phyloP scores from a whole-genome alignment of 2,888 invertebrate genomes.

The Drosophila merina region DNA sequence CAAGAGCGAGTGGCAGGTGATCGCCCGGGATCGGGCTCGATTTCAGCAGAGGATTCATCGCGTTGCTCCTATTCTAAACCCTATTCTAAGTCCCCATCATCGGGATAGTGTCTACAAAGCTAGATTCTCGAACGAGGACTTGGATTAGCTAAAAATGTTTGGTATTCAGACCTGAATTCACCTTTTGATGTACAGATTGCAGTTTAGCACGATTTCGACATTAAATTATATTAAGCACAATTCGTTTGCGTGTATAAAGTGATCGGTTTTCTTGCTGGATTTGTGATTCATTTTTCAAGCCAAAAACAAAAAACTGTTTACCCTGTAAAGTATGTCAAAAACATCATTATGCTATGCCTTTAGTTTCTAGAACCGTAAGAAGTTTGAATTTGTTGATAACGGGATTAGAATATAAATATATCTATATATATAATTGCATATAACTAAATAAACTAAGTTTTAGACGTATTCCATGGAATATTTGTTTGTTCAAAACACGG shows the following conservation, averaged over 20 bases:
- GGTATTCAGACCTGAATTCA: constrained; percentile 45
- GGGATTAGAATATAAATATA: constrained; percentile 28
- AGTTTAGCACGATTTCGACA: constrained; percentile 31
- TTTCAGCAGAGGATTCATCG: constrained; percentile 79
- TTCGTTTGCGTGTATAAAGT: constrained; percentile 38
- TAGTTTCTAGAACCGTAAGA: constrained; percentile 21
- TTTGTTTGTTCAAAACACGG: neutral
- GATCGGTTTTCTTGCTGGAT: constrained; percentile 19
- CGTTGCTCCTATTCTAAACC: constrained; percentile 69
- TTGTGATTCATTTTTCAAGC: constrained; percentile 37
- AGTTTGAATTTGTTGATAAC: constrained; percentile 42
- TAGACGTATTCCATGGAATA: constrained; percentile 23
- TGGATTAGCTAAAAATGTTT: constrained; percentile 49
- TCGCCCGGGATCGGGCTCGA: constrained; percentile 85
- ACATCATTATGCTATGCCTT: constrained; percentile 32
- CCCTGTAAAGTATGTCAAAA: constrained; percentile 30
- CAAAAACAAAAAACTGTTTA: constrained; percentile 28
- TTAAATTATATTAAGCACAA: constrained; percentile 39
- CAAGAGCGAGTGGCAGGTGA: constrained; percentile 86
- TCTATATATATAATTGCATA: constrained; percentile 11
- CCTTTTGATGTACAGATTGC: constrained; percentile 54
- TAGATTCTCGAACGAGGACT: constrained; percentile 66
- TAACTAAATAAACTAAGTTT: constrained; percentile 39
- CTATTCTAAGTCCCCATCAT: constrained; percentile 77
- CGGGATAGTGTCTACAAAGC: constrained; percentile 79